Evolutionary conservation across 2,888 invertebrate genomes (phyloP), one percentile per base, ranked within the genome.

Genomic region (Ommatoiulus sabulosus): DNA sequence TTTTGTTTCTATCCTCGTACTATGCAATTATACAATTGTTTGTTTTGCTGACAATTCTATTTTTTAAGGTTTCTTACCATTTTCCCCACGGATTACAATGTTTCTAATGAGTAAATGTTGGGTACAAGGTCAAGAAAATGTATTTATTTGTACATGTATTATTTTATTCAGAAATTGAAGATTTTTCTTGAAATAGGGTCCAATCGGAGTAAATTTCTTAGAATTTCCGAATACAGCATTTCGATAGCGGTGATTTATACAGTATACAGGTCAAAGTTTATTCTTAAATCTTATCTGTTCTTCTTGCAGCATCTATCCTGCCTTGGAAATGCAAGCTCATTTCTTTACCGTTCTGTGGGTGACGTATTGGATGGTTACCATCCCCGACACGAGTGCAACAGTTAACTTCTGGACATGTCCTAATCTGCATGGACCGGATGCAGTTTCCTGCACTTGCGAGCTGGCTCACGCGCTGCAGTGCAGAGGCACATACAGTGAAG

Each of bases 371-470:
- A 72, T 8, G 20, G 72, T 72, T 24, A 72, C 72, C 72, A 24
- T 20, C 7, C 24, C 7, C 72, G 24, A 24, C 72, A n/a, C 24
- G 6, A 72, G 20, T 4, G 48, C 52, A 48, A 24, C 46, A 5
- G 87, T 87, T 0, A 44, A 48, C 43, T 87, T 20, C 57, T 87
- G 87, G 87, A 48, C 87, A 44, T 87, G 87, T 52, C 52, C 87
- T 3, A 57, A 52, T n/a, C 52, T 87, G 44, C 87, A 87, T 7
- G 57, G 44, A 43, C 24, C 48, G 5, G 57, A 87, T 43, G 52
- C 48, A 43, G 87, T 87, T 87, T 87, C 87, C 17, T 87, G 87
- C 35, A 52, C 20, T 10, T 87, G 87, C 24, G 87, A 87, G 10
- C 17, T 87, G 5, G 17, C 87, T 5, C 87, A 87, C 20, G 57